phyloP scores from a whole-genome alignment of 2,888 invertebrate species.

The Drosophila vallismaia region DNA sequence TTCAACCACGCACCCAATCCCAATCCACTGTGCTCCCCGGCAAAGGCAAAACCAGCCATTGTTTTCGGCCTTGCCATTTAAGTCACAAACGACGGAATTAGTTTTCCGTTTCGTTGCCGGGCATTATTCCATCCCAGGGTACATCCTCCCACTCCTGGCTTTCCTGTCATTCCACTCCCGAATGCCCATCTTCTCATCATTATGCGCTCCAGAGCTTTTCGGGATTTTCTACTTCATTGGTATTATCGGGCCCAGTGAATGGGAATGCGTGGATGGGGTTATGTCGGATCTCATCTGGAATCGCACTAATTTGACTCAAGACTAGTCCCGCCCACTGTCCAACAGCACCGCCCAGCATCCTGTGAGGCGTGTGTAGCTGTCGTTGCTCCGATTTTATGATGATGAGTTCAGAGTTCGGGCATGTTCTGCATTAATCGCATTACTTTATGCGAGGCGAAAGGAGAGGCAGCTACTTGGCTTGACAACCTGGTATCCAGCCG shows the following conservation, averaged over 20 bases:
- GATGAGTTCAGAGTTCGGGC: conserved; percentile 78
- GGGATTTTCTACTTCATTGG: conserved; percentile 77
- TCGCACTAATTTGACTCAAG: conserved; percentile 68
- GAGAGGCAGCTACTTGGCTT: conserved; percentile 15
- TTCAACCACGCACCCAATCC: background rate
- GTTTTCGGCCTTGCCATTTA: conserved; percentile 51
- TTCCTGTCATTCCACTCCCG: conserved; percentile 5
- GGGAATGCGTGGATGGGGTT: conserved; percentile 60
- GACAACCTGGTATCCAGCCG: conserved; percentile 11
- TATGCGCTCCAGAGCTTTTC: conserved; percentile 68
- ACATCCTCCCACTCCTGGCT: conserved; percentile 1
- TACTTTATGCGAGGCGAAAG: conserved; percentile 33
- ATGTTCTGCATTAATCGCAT: conserved; percentile 74
- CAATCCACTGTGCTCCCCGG: conserved; percentile 56
- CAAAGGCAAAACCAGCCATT: conserved; percentile 14
- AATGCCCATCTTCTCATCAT: conserved; percentile 47
- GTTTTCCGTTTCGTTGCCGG: conserved; percentile 73
- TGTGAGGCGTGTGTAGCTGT: conserved; percentile 51
- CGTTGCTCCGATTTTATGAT: conserved; percentile 74
- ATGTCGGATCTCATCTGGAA: conserved; percentile 53
- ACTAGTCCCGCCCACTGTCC: conserved; percentile 12
- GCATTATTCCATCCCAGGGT: conserved; percentile 57
- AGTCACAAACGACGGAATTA: conserved; percentile 72
- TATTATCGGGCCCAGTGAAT: conserved; percentile 59
- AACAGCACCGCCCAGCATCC: background rate